phyloP scores from a whole-genome alignment of 2,797 vertebrate genomes.

The Mus caroli region DNA sequence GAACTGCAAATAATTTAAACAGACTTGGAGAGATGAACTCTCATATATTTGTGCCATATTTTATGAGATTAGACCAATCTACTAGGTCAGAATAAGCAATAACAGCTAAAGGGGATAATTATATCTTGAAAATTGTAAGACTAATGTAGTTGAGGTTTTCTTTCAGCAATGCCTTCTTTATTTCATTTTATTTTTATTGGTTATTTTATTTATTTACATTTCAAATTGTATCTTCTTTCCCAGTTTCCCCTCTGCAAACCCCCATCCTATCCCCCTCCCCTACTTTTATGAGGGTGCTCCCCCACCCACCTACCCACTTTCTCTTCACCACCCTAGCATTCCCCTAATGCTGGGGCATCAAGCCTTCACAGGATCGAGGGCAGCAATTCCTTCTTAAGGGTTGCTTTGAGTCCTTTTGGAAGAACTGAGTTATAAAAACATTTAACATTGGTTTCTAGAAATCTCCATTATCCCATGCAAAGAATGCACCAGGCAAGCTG shows the following conservation, averaged over 20 bases:
- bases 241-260: no score
- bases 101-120: background rate
- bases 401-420: background rate
- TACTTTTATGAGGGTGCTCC: no score
- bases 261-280: no score
- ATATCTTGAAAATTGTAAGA: constrained; percentile 63
- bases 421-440: constrained; percentile 36
- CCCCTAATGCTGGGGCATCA: no score
- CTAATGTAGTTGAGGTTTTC: constrained; percentile 35
- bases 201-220: no score
- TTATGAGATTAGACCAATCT: constrained; percentile 54
- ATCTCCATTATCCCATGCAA: constrained; percentile 27
- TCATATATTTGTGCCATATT: constrained; percentile 26
- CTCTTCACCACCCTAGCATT: no score
- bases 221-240: no score
- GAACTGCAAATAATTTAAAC: constrained; percentile 68
- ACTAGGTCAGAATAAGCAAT: constrained; percentile 55
- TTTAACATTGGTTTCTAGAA: background rate
- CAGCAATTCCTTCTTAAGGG: constrained; percentile 3
- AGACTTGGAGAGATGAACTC: constrained; percentile 34
- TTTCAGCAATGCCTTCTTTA: constrained; percentile 33
- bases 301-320: no score
- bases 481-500: background rate
- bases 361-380: no score
- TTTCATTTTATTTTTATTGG: no score